Percentiles rank a stretch among this genome's conserved stretches.
Conservation (phyloP, 1,140 invertebrate genomes). For the Papilio polyxenes region DNA sequence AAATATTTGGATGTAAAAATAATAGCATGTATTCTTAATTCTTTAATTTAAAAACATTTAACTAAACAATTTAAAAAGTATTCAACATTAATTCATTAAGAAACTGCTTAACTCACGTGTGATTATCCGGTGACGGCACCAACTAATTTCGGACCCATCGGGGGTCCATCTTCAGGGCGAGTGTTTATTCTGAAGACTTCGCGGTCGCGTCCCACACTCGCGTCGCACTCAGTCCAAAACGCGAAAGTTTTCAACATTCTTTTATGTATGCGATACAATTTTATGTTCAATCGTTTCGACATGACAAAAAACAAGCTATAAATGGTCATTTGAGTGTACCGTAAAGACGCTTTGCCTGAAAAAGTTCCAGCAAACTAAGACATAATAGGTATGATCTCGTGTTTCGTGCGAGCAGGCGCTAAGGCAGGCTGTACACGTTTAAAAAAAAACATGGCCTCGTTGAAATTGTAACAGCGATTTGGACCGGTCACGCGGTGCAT, state of each 20-base stretch:
- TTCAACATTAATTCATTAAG: not conserved
- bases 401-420: slow-evolving; percentile 14
- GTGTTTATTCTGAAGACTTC: too few species aligned
- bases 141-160: too few species aligned
- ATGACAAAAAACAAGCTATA: slow-evolving; percentile 32
- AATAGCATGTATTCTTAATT: not conserved
- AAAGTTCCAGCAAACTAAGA: slow-evolving; percentile 31
- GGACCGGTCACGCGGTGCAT: slow-evolving; percentile 56
- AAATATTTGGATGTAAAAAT: not conserved
- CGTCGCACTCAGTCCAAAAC: too few species aligned
- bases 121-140: too few species aligned
- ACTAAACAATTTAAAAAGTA: not conserved
- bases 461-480: slow-evolving; percentile 64
- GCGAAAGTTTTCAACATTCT: not conserved
- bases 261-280: not conserved
- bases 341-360: slow-evolving; percentile 22
- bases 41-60: not conserved
- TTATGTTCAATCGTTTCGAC: not conserved
- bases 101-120: too few species aligned
- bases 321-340: slow-evolving; percentile 18
- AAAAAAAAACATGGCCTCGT: slow-evolving; percentile 72
- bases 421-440: slow-evolving; percentile 11
- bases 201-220: too few species aligned
- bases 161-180: too few species aligned
- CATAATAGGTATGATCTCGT: slow-evolving; percentile 18